Evolutionary conservation across 2,113 vertebrate genomes (phyloP), one percentile per base, ranked within the genome.

Genomic region (Laticauda colubrina): DNA sequence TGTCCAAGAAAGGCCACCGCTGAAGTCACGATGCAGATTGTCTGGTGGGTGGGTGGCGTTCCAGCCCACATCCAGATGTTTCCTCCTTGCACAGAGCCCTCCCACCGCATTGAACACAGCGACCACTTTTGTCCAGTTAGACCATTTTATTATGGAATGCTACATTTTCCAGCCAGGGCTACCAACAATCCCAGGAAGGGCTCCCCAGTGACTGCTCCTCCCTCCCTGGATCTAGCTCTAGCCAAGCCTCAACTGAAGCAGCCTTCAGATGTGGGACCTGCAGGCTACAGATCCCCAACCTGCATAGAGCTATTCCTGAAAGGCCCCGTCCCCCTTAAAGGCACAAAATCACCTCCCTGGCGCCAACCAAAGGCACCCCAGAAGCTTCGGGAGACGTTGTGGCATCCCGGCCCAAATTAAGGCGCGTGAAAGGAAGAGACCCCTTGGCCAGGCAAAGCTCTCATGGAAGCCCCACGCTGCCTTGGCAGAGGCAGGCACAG

Each of bases 31-130:
- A 43, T 7, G 7, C 7, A 3, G 75, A 43, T 81, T 2, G 39
- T 81, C 75, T 7, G 1, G 34, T 75, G 34, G 69, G 34, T 39
- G 69, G 75, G 6, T 39, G 75, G 6, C 2, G 21, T 20, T 81
- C 18, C 75, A 81, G 7, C 75, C 75, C 75, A 21, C 75, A 43
- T 18, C 75, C 75, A 81, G 34, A 53, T 20, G 18, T 39, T 89
- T 57, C 53, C 45, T 51, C 48, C 54, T 57, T 26, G 34, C 1
- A 4, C 88, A 43, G 55, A 23, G 20, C 88, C 34, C 10, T 1
- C 0, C 1, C 11, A 20, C 3, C 8, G 1, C 56, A 53, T 1
- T 21, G 29, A 55, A 92, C 3, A 5, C 0, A 15, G 43, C 23
- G 5, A 39, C 2, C 2, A 3, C 51, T 10, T 88, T 55, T 1